Percentiles rank a stretch among this genome's conserved stretches.
These are phyloP conservation scores for Protodeltote pygarga DNA, from an alignment of 2,888 invertebrate species.

Conservation along the genomic window DNA sequence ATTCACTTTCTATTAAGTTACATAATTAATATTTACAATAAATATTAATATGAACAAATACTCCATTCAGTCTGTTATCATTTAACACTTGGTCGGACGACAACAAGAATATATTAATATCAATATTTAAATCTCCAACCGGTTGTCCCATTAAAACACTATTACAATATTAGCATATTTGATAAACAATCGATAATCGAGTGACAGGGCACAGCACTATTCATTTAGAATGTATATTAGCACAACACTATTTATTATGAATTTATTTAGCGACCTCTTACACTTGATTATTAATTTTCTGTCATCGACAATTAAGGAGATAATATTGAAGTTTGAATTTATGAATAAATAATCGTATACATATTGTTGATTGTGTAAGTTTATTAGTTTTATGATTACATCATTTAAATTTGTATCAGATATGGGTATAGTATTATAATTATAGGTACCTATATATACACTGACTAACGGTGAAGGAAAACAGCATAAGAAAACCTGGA, in stretches of 20 bases:
- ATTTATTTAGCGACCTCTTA: slow-evolving; percentile 43
- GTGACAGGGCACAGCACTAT: slow-evolving; percentile 65
- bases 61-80: slow-evolving; percentile 42
- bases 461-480: too few relatives aligned
- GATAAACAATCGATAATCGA: slow-evolving; percentile 76
- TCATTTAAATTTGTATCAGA: too few relatives aligned
- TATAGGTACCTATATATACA: too few relatives aligned
- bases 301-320: slow-evolving; percentile 43
- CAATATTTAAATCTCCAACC: slow-evolving; percentile 69
- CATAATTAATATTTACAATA: too few relatives aligned
- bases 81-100: slow-evolving; percentile 61
- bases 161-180: slow-evolving; percentile 80
- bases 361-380: slow-evolving; percentile 20
- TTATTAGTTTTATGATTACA: slow-evolving; percentile 4
- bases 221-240: slow-evolving; percentile 56
- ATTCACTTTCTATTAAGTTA: too few relatives aligned
- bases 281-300: slow-evolving; percentile 45
- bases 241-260: slow-evolving; percentile 63
- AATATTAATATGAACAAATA: neutral
- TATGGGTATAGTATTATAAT: too few relatives aligned
- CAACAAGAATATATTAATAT: slow-evolving; percentile 63
- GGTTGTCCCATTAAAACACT: slow-evolving; percentile 78
- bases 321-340: slow-evolving; percentile 12
- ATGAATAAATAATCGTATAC: too few relatives aligned
- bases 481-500: too few relatives aligned